These are phyloP conservation scores for Peromyscus attwateri DNA, from an alignment of 2,797 vertebrate genomes.

Conservation along the genomic window DNA sequence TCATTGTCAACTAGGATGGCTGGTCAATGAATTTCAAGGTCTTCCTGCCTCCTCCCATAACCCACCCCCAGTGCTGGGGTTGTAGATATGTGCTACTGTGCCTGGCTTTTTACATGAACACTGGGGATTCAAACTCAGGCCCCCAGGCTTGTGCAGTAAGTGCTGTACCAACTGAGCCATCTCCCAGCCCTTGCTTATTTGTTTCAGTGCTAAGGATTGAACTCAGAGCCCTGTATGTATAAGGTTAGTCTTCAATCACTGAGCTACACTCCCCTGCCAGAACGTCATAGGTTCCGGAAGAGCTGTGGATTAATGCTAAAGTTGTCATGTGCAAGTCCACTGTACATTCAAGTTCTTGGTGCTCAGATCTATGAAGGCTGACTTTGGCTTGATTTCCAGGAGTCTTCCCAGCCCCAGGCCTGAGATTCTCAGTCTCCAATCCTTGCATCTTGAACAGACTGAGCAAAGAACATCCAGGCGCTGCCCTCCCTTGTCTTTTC, in stretches of 20 bases:
- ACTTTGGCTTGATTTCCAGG: not conserved
- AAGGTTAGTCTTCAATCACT: not conserved
- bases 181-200: not conserved
- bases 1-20: not conserved
- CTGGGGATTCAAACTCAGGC: not conserved
- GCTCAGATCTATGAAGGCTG: not conserved
- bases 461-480: not conserved
- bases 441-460: not conserved
- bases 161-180: not conserved
- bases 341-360: not conserved
- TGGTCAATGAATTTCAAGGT: not conserved
- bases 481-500: not conserved
- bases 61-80: too few species aligned
- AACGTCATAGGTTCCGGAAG: not conserved
- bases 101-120: not conserved
- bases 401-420: not conserved
- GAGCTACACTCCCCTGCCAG: not conserved
- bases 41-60: not conserved
- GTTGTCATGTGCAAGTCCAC: not conserved
- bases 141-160: not conserved
- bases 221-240: not conserved
- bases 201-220: not conserved
- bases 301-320: not conserved
- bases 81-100: not conserved
- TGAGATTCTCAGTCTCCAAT: not conserved